A percentile compares a stretch with the other conserved stretches of the same genome.
Evolutionary conservation across 2,888 invertebrate species (phyloP).

Genomic region (Sycophila texana): DNA sequence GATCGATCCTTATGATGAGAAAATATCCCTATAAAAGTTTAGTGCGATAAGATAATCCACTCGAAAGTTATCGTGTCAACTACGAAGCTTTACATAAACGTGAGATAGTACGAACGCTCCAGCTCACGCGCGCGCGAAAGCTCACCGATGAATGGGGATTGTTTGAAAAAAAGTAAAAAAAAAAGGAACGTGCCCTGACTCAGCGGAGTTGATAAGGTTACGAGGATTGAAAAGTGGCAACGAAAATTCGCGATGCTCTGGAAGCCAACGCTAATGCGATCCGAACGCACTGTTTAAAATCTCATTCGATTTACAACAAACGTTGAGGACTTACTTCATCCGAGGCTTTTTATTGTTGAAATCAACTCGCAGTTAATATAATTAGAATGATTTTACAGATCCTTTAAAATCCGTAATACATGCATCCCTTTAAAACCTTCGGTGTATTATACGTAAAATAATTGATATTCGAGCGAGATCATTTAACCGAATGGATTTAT

Average conservation of each 20-base stretch:
- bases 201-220: constrained; percentile 3
- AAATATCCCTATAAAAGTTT: constrained; percentile 36
- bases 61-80: constrained; percentile 43
- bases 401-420: too few species aligned
- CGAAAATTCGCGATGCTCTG: too few species aligned
- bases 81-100: constrained; percentile 25
- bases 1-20: constrained; percentile 27
- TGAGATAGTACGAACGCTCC: neutral
- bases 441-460: too few species aligned
- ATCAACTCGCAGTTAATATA: neutral
- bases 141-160: neutral
- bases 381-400: too few species aligned
- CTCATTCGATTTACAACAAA: too few species aligned
- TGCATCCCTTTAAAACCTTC: neutral
- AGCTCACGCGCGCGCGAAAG: neutral
- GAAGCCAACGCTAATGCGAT: too few species aligned
- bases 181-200: constrained; percentile 15
- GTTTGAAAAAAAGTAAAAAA: neutral
- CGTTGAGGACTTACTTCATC: neutral
- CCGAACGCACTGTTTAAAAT: too few species aligned
- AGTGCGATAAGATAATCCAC: constrained; percentile 44
- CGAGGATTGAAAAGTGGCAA: neutral
- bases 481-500: too few species aligned
- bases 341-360: neutral
- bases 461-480: too few species aligned